A percentile compares a stretch with the other conserved stretches of the same genome.
Evolutionary conservation across 2,888 invertebrate species (phyloP).

Genomic region (Zaprionus obscuricornis): DNA sequence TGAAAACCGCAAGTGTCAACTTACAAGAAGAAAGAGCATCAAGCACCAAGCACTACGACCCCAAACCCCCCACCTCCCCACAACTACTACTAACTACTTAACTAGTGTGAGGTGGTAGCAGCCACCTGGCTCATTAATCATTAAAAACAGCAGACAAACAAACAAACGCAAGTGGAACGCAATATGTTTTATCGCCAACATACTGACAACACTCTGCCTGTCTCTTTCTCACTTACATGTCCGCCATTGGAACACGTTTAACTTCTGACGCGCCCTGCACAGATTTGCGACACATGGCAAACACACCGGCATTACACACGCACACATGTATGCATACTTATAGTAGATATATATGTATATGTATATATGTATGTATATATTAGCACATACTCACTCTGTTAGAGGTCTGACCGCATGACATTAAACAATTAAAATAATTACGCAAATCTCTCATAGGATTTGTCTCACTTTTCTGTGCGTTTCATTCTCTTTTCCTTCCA

Average conservation of each 20-base stretch:
- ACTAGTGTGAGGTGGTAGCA: conserved; percentile 30
- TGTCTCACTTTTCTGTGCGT: conserved; percentile 52
- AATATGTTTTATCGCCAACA: conserved; percentile 67
- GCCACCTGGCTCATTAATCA: conserved; percentile 65
- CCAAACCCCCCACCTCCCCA: neutral
- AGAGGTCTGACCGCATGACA: conserved; percentile 70
- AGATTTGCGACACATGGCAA: conserved; percentile 44
- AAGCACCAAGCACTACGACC: neutral
- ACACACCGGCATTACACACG: conserved; percentile 2
- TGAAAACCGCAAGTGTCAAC: conserved; percentile 56
- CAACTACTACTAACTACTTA: too few relatives aligned
- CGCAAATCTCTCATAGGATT: conserved; percentile 73
- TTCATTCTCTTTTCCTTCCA: conserved; percentile 16
- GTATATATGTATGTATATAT: conserved; percentile 8
- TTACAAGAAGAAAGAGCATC: conserved; percentile 24
- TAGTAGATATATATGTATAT: conserved; percentile 8
- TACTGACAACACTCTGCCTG: conserved; percentile 7
- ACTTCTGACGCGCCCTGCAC: conserved; percentile 35
- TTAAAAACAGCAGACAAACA: conserved; percentile 55
- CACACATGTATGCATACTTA: conserved; percentile 16
- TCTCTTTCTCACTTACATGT: neutral
- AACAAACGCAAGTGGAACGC: conserved; percentile 58
- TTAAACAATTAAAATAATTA: conserved; percentile 80
- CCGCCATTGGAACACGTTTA: conserved; percentile 23
- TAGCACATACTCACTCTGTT: conserved; percentile 19